Evolutionary conservation across 2,888 invertebrate genomes (phyloP), one percentile per base, ranked within the genome.

Genomic region (Geophilus truncorum): DNA sequence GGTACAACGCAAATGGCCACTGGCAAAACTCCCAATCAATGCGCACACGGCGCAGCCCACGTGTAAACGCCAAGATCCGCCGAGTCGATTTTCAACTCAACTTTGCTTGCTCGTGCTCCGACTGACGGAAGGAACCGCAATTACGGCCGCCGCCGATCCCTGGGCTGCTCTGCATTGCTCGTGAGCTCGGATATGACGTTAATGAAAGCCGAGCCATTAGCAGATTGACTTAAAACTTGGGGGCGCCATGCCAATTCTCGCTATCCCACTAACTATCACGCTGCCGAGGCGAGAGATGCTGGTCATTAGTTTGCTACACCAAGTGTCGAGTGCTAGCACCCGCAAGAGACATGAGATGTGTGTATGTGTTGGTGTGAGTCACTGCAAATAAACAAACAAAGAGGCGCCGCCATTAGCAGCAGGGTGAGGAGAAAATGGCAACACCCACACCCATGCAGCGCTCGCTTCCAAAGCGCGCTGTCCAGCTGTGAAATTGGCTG

Each of bases 1-100:
- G 80, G 80, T 80, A 80, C 34, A n/a, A 75, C 36, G 79, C 79
- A 79, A 79, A 79, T 79, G 36, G 32, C 77, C 77, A 77, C 21
- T 36, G 34, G 77, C 77, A 32, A 34, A 32, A 36, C 36, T 77
- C 32, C 77, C 32, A 77, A 77, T 36, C 32, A 77, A 77, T 77
- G 77, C 77, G 21, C 77, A 34, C n/a, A n/a, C n/a, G n/a, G n/a
- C n/a, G n/a, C n/a, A n/a, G n/a, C 28, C 75, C n/a, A 75, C 32
- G 28, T 30, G 15, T 30, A 32, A 32, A 28, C 28, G 75, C 75
- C 75, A 23, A 23, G 45, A 45, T 45, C 45, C 45, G 45, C 45
- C 45, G 45, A 45, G 45, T 45, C 45, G 45, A 45, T 45, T 45
- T 45, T 45, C n/a, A 45, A 1, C 45, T 0, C 15, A 45, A 45